phyloP scores from a whole-genome alignment of 2,888 invertebrate species.

The Melieria omissa region DNA sequence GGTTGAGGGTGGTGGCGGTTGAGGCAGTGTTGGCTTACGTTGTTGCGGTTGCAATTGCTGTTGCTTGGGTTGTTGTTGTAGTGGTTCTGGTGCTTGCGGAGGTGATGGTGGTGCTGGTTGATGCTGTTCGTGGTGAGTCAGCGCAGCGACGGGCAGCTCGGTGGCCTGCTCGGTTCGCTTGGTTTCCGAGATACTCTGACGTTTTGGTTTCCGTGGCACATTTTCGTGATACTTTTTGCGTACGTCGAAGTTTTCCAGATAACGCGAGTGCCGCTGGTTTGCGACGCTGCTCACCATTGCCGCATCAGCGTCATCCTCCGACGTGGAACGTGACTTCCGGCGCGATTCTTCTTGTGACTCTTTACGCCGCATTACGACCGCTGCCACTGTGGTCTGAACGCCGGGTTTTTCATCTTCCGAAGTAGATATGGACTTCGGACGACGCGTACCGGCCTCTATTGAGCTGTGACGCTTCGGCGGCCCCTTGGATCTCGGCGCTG shows the following conservation, averaged over 20 bases:
- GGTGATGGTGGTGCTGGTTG: conserved; percentile 39
- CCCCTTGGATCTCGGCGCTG: conserved; percentile 27
- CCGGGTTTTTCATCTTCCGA: conserved; percentile 59
- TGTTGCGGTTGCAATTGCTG: conserved; percentile 41
- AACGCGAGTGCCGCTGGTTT: conserved; percentile 62
- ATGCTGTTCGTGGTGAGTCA: conserved; percentile 41
- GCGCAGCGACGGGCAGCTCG: conserved; percentile 8
- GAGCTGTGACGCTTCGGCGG: conserved; percentile 41
- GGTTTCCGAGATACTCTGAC: conserved; percentile 51
- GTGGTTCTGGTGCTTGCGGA: conserved; percentile 7
- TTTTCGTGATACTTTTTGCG: conserved; percentile 63
- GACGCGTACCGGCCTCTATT: conserved; percentile 36
- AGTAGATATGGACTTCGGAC: conserved; percentile 54
- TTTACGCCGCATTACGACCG: conserved; percentile 59
- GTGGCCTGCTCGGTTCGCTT: conserved; percentile 2
- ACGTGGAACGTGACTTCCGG: conserved; percentile 58
- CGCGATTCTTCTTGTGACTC: conserved; percentile 48
- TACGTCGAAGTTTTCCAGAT: conserved; percentile 65
- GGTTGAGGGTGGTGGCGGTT: conserved; percentile 49
- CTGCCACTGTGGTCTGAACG: conserved; percentile 42
- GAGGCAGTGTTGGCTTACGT: conserved; percentile 51
- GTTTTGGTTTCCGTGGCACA: conserved; percentile 57
- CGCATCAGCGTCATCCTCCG: conserved; percentile 59
- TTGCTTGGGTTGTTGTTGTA: conserved; percentile 22
- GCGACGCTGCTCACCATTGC: conserved; percentile 42